Evolutionary conservation across 2,113 vertebrate genomes (phyloP), one percentile per base, ranked within the genome.

Genomic region (Gila orcuttii): DNA sequence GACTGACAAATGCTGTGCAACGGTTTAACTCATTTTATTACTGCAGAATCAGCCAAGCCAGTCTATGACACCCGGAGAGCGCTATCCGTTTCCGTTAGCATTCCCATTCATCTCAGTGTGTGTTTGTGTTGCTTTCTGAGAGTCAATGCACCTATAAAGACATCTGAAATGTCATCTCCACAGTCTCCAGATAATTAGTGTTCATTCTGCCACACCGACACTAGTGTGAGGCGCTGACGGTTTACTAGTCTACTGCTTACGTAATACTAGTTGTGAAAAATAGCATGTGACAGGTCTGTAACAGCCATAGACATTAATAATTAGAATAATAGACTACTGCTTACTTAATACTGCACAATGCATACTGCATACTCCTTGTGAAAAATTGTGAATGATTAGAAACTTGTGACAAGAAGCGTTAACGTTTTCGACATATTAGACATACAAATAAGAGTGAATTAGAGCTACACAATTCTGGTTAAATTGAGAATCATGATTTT

Each of bases 161-260:
- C 76, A 59, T 59, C 52, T 79, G 76, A 79, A 79, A 39, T 52
- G 47, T 59, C 76, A 79, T 59, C 52, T 59, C 28, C 28, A 36
- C 75, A 57, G 28, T 57, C 19, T 39, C 17, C 76, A 59, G 76
- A 59, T 62, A 60, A 79, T 79, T 79, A 79, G 77, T 8, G 77
- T 17, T 31, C 75, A 55, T 28, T 31, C 25, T 57, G 13, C 25
- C 76, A 78, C 19, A 21, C 7, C 1, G 28, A 23, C 28, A 15
- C 31, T 36, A 42, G 36, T 21, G 42, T 71, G 68, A 42, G 68
- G 31, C 3, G 17, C 66, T 28, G 31, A 5, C 42, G 8, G 1
- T 42, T 42, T 15, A 50, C 3, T 15, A 47, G 45, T 3, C 11
- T 3, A 47, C 12, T 47, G 2, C 62, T 66, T 33, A 7, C 4